Percentiles rank a stretch among this genome's conserved stretches.
phyloP scores from a whole-genome alignment of 2,797 vertebrate genomes.

The Notoglanidium macrostoma region DNA sequence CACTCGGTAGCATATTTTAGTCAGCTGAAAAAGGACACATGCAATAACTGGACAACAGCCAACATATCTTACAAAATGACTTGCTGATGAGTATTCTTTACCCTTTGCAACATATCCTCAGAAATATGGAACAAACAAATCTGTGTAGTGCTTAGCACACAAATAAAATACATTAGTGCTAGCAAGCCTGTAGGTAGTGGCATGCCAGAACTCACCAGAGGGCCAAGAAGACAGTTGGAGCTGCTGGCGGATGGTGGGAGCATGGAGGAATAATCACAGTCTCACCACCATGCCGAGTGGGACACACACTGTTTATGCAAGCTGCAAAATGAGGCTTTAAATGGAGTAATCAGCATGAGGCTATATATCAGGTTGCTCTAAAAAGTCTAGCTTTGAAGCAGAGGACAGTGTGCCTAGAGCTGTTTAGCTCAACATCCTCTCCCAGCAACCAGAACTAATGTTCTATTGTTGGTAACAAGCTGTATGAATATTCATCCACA shows the following conservation, averaged over 20 bases:
- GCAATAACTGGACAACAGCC: neutral
- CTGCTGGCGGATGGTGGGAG: constrained; percentile 40
- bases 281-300: constrained; percentile 42
- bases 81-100: constrained; percentile 8
- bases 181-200: constrained; percentile 4
- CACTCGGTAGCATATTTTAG: neutral
- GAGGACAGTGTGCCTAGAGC: constrained; percentile 50
- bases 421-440: constrained; percentile 53
- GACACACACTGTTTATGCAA: constrained; percentile 58
- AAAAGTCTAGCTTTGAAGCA: constrained; percentile 45
- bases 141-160: constrained; percentile 6
- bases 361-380: constrained; percentile 54
- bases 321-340: constrained; percentile 62
- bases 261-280: constrained; percentile 50
- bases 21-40: neutral
- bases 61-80: neutral
- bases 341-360: constrained; percentile 59
- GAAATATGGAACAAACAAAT: constrained; percentile 22
- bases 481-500: constrained; percentile 62
- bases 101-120: neutral
- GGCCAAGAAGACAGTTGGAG: constrained; percentile 24
- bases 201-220: constrained; percentile 18
- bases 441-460: constrained; percentile 60
- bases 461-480: constrained; percentile 56
- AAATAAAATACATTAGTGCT: constrained; percentile 28